Base-by-base conservation (phyloP, 2,888 invertebrate genomes). In the Drymonia ruficornis region DNA sequence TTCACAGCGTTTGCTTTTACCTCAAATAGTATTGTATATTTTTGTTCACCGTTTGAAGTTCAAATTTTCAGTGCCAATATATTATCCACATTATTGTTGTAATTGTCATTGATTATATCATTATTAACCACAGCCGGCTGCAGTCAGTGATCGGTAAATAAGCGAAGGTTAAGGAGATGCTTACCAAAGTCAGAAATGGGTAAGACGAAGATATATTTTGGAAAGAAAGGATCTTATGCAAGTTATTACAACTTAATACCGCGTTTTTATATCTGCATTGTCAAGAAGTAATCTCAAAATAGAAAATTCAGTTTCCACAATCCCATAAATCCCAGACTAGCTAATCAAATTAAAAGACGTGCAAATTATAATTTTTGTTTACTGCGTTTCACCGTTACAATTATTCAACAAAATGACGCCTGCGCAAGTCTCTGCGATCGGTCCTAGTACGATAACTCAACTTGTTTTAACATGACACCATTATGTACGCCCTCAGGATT, bases 391-490 rank as follows among this genome's bases (percentile, higher is more conserved):
- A 59, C 60, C 66, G 50, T 59, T 52, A 63, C 70, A 72, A 76
- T 82, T 80, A 79, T 74, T 83, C 71, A 78, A 63, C 63, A 7
- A 51, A 74, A 67, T 63, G 77, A 80, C 83, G 79, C 77, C 76
- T 74, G 76, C 75, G 67, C 82, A 74, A 65, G 66, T 65, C 68
- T 65, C 69, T 57, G 68, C 69, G 70, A 72, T 83, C 79, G 74
- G 58, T 67, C 61, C 61, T 58, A 68, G 67, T 65, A 61, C 75
- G 65, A 81, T 82, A 82, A 78, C 60, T 81, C 74, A 76, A 65
- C 63, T 23, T 51, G 65, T 64, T 72, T 65, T 70, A 61, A 65
- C 64, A 64, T 69, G 65, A 68, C 71, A 72, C 67, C 61, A 63
- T 72, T 75, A 62, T 69, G 53, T 67, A 81, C 81, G 82, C 82